These are phyloP conservation scores for Schizaphis graminum DNA, from an alignment of 2,888 invertebrate genomes.

Conservation along the genomic window DNA sequence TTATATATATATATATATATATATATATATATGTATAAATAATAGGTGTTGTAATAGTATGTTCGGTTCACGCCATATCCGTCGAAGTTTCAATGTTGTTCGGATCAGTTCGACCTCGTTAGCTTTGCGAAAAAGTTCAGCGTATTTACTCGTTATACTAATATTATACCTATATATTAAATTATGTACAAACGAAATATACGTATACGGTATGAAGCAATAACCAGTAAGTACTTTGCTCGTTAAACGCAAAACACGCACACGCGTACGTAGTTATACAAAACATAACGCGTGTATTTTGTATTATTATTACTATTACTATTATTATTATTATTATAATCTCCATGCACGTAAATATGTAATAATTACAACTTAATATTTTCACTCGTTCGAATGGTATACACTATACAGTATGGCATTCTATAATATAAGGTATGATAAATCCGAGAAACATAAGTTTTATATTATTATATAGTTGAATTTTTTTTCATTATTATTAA, in stretches of 20 bases:
- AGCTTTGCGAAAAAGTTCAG: not conserved
- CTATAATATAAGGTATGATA: too few species aligned
- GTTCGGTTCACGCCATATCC: not conserved
- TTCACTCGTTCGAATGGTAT: too few species aligned
- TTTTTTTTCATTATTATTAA: too few species aligned
- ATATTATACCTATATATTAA: not conserved
- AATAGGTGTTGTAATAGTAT: not conserved
- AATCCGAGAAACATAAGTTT: too few species aligned
- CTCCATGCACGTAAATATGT: too few species aligned
- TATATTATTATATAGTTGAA: too few species aligned
- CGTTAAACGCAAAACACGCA: constrained; percentile 43
- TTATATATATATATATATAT: not conserved
- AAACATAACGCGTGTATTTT: not conserved
- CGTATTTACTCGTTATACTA: not conserved
- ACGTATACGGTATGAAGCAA: not conserved
- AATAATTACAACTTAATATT: too few species aligned
- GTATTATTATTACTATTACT: not conserved
- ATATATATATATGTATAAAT: not conserved
- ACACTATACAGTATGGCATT: too few species aligned
- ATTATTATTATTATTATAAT: too few species aligned
- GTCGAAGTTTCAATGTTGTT: not conserved
- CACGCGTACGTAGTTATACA: not conserved
- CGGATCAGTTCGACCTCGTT: not conserved
- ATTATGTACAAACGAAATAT: too few species aligned
- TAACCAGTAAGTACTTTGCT: constrained; percentile 46